Evolutionary conservation across 2,888 invertebrate genomes (phyloP), one percentile per base, ranked within the genome.

Genomic region (Phaonia tiefii): DNA sequence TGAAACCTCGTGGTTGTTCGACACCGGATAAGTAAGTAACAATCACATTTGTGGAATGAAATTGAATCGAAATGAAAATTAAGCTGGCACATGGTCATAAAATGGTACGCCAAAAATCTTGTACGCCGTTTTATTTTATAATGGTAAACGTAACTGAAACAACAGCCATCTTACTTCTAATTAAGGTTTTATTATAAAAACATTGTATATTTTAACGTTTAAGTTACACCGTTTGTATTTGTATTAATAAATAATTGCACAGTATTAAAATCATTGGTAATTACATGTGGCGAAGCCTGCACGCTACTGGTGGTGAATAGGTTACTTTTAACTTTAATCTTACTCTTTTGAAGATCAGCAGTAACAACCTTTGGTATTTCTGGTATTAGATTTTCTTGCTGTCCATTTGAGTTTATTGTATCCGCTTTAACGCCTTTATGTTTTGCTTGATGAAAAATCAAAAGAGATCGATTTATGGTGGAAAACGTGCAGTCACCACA

Each of bases 291-390:
- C n/a, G n/a, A n/a, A n/a, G 20, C 11, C 17, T 51, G n/a, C 10
- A 51, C 22, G 20, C 22, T 20, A 51, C 20, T 51, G 22, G 7
- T 22, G 78, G 78, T 75, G 63, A 88, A 81, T 49, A 88, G 83
- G 79, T 88, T 88, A 83, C 87, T 89, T 83, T 89, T 88, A 25
- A 89, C 88, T 86, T 90, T 90, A 75, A 90, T 90, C 85, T 89
- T 88, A 51, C 88, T 86, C 37, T 82, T 85, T 79, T 82, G 82
- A 39, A 75, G 65, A 8, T 71, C 73, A 46, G 74, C 46, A 65
- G 69, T 67, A 11, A 42, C 60, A 51, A 60, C 7, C n/a, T 17
- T 54, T 63, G 2, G 5, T 26, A 51, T 51, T 63, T 81, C 25
- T 60, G 1, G 67, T 25, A 8, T 42, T 25, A 1, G 39, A 2